phyloP scores from a whole-genome alignment of 2,888 invertebrate genomes.

The Tipula lateralis region DNA sequence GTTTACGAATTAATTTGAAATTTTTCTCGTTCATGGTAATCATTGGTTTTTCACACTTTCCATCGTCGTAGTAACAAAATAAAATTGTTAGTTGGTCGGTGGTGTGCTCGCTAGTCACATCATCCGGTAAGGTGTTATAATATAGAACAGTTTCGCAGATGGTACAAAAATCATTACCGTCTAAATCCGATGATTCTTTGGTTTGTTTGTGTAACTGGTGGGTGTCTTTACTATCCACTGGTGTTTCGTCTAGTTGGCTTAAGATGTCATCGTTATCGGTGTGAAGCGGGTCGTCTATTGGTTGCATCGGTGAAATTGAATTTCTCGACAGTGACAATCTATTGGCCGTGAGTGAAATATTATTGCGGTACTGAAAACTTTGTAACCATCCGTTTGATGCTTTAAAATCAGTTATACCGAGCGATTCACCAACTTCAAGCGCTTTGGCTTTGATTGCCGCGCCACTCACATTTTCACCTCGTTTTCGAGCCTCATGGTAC shows the following conservation, averaged over 20 bases:
- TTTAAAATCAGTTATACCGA: not conserved
- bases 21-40: not conserved
- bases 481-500: not conserved
- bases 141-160: not conserved
- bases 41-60: not conserved
- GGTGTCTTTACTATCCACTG: not conserved
- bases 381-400: constrained; percentile 6
- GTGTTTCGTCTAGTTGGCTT: not conserved
- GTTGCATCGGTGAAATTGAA: not conserved
- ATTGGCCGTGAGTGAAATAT: not conserved
- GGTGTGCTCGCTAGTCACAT: not conserved
- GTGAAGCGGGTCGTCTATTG: not conserved
- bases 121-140: not conserved
- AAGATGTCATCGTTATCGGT: not conserved
- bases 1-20: not conserved
- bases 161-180: not conserved
- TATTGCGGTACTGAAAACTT: constrained; percentile 12
- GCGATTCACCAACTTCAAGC: not conserved
- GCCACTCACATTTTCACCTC: not conserved
- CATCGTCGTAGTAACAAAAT: constrained; percentile 20
- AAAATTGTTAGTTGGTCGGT: not conserved
- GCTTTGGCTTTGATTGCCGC: not conserved
- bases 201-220: not conserved
- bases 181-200: not conserved
- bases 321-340: not conserved